Base-by-base conservation (phyloP, 2,113 vertebrate species). In the Redunca redunca region DNA sequence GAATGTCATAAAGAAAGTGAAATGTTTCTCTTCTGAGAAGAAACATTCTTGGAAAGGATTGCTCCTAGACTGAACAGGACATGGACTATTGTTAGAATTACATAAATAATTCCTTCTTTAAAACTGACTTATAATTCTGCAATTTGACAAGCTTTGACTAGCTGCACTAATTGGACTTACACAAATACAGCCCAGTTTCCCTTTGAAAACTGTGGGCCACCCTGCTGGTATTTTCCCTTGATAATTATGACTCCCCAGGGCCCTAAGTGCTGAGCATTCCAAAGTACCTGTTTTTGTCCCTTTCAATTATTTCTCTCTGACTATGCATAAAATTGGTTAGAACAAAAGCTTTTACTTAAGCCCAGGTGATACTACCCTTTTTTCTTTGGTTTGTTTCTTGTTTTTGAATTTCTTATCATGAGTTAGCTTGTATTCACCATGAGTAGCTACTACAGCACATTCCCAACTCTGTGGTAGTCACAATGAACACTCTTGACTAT, bases 91-190 rank as follows among this genome's bases (percentile, higher is more conserved):
- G 43, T 91, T 77, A 95, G 50, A 25, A 46, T 55, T 82, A 60
- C 16, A n/a, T 53, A 50, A 83, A 90, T 30, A 53, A 81, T 84
- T 96, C 82, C 33, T 93, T 87, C 94, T 78, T 55, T 57, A 95
- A 83, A 93, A 48, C 62, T 40, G 30, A 86, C 7, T 74, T 80
- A 28, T 15, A 81, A 21, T 90, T 95, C 88, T 81, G 23, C 80
- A 92, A 36, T 94, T 85, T 85, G 71, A 97, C 80, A 88, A 93
- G 74, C 95, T 90, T 91, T 91, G 62, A 97, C 57, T 43, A 52
- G 50, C 46, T 36, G 21, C 16, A 33, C n/a, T 95, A 64, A 87
- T 96, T 97, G 62, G 48, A 80, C n/a, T 83, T 53, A 55, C 4
- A 46, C 58, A 88, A 96, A 90, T 30, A 40, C 21, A 86, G 77